Evolutionary conservation across 2,113 vertebrate species (phyloP).

Genomic region (Pituophis catenifer): DNA sequence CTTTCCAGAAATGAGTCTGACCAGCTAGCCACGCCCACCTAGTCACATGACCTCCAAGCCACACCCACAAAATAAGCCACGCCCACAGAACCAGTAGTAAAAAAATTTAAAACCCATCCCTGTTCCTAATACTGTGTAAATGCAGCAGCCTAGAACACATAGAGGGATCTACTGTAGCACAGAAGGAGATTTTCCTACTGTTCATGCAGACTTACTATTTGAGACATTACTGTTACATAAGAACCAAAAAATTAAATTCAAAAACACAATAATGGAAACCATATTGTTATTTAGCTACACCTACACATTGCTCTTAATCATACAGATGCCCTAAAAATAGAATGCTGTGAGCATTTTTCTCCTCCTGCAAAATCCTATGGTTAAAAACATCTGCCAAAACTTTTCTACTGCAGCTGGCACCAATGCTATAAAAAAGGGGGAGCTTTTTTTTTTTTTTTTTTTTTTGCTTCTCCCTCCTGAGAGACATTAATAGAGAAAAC

Average conservation of each 20-base stretch:
- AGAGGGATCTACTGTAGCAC: not conserved
- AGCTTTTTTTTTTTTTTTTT: not conserved
- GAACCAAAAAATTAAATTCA: not conserved
- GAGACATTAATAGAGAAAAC: slow-evolving; percentile 38
- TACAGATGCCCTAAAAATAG: slow-evolving; percentile 5
- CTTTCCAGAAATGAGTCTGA: too few relatives aligned
- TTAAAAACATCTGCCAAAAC: slow-evolving; percentile 9
- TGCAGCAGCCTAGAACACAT: not conserved
- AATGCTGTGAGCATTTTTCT: not conserved
- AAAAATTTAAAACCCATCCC: too few relatives aligned
- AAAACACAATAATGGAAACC: not conserved
- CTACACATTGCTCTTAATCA: not conserved
- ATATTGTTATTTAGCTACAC: slow-evolving; percentile 6
- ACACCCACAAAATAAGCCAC: too few relatives aligned
- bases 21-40: too few relatives aligned
- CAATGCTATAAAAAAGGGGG: not conserved
- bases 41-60: too few relatives aligned
- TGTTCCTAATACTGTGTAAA: not conserved
- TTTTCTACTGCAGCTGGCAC: slow-evolving; percentile 1
- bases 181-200: not conserved
- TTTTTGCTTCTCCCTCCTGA: not conserved
- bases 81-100: too few relatives aligned
- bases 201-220: not conserved
- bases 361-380: not conserved
- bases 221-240: not conserved